These are phyloP conservation scores for Tromatobia lineatoria DNA, from an alignment of 2,888 invertebrate species.

Conservation along the genomic window DNA sequence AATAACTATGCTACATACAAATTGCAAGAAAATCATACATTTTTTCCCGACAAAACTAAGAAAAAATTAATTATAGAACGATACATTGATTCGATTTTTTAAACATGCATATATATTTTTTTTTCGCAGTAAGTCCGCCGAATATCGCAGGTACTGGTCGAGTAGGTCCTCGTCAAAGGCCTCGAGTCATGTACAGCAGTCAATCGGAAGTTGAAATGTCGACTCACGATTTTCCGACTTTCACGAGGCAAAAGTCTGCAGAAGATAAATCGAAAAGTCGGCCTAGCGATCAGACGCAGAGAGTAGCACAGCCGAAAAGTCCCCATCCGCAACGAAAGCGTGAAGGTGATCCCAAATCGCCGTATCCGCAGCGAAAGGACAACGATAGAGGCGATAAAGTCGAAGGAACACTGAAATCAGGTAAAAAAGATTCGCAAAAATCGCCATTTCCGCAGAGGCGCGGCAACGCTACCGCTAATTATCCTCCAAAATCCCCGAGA, in stretches of 20 bases:
- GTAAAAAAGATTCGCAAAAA: slow-evolving; percentile 68
- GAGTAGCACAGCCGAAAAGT: slow-evolving; percentile 73
- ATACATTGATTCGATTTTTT: neutral
- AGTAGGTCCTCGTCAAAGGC: slow-evolving; percentile 84
- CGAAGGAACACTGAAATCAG: slow-evolving; percentile 38
- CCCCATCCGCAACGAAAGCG: slow-evolving; percentile 74
- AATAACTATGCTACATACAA: neutral
- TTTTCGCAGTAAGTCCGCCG: slow-evolving; percentile 82
- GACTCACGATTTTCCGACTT: slow-evolving; percentile 70
- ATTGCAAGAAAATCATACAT: neutral
- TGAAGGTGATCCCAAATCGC: slow-evolving; percentile 73
- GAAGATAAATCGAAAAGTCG: slow-evolving; percentile 77
- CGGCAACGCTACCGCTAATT: slow-evolving; percentile 53
- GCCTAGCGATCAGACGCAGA: slow-evolving; percentile 71
- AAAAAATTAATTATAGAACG: neutral
- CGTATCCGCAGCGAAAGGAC: slow-evolving; percentile 71
- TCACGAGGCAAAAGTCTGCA: slow-evolving; percentile 76
- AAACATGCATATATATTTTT: neutral
- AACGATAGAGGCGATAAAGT: slow-evolving; percentile 51
- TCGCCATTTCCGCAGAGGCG: slow-evolving; percentile 71
- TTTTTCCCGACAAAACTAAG: neutral
- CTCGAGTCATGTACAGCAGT: slow-evolving; percentile 80
- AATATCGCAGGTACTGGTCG: slow-evolving; percentile 84
- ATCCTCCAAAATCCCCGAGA: slow-evolving; percentile 59
- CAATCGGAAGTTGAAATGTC: slow-evolving; percentile 78